Evolutionary conservation across 1,140 invertebrate species (phyloP).

Genomic region (Myzus persicae): DNA sequence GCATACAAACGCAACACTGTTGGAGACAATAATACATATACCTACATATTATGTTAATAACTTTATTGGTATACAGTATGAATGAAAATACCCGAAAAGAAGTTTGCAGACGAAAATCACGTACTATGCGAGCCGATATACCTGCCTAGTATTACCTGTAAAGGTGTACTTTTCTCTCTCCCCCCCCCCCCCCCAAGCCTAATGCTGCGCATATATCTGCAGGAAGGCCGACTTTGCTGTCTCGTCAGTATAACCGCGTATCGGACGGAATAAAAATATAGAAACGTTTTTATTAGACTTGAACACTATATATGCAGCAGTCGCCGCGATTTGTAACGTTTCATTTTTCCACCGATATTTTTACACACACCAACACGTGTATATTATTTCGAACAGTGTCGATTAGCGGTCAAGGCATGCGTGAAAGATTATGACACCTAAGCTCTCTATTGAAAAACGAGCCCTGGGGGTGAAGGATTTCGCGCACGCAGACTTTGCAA

Average conservation of each 20-base stretch:
- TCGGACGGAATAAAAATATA: neutral
- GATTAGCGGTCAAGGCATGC: slow-evolving; percentile 58
- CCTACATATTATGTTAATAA: no score
- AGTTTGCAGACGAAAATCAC: no score
- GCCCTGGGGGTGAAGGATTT: slow-evolving; percentile 40
- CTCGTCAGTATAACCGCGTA: neutral
- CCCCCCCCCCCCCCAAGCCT: no score
- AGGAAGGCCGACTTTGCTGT: neutral
- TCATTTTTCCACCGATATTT: neutral
- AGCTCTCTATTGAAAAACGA: slow-evolving; percentile 55
- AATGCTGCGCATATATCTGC: neutral
- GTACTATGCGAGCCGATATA: no score
- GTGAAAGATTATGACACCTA: slow-evolving; percentile 58
- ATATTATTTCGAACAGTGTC: slow-evolving; percentile 50
- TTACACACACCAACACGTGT: neutral
- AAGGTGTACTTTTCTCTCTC: no score
- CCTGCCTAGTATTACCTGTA: no score
- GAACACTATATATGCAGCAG: neutral
- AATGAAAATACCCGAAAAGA: no score
- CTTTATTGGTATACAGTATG: no score
- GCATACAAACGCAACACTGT: no score
- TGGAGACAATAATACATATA: no score
- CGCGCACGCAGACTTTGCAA: slow-evolving; percentile 33
- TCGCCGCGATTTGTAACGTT: neutral
- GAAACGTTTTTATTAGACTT: neutral